Evolutionary conservation across 1,140 invertebrate species (phyloP).

Genomic region (Drosophila tropicalis): DNA sequence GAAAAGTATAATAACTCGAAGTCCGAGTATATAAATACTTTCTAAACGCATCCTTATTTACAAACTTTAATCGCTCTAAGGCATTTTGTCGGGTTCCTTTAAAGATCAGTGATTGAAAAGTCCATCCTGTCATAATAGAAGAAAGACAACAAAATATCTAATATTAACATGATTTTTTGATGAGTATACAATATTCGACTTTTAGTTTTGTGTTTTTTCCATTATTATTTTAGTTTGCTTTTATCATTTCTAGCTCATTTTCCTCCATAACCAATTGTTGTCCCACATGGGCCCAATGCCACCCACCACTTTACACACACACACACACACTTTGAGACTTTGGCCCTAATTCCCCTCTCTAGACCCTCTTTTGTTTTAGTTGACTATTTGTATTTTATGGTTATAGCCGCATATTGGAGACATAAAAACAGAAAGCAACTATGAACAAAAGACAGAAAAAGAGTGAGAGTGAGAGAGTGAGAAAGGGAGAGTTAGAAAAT

Average conservation of each 20-base stretch:
- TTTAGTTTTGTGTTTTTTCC: not conserved
- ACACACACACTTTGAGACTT: too few species aligned
- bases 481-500: conserved; percentile 3
- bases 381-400: conserved; percentile 60
- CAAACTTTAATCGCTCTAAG: too few species aligned
- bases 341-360: not conserved
- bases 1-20: too few species aligned
- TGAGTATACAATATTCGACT: not conserved
- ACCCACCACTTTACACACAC: not conserved
- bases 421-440: conserved; percentile 41
- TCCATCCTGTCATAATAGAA: too few species aligned
- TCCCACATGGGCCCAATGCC: conserved; percentile 21
- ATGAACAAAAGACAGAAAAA: not conserved
- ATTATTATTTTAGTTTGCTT: conserved; percentile 23
- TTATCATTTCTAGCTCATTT: conserved; percentile 1
- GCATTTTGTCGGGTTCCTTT: too few species aligned
- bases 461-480: not conserved
- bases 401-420: conserved; percentile 49
- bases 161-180: too few species aligned
- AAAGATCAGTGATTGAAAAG: too few species aligned
- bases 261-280: not conserved
- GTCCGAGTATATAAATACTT: too few species aligned
- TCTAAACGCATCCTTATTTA: too few species aligned
- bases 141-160: too few species aligned
- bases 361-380: not conserved